Evolutionary conservation across 2,797 vertebrate genomes (phyloP), one percentile per base, ranked within the genome.

Genomic region (Falco concolor): DNA sequence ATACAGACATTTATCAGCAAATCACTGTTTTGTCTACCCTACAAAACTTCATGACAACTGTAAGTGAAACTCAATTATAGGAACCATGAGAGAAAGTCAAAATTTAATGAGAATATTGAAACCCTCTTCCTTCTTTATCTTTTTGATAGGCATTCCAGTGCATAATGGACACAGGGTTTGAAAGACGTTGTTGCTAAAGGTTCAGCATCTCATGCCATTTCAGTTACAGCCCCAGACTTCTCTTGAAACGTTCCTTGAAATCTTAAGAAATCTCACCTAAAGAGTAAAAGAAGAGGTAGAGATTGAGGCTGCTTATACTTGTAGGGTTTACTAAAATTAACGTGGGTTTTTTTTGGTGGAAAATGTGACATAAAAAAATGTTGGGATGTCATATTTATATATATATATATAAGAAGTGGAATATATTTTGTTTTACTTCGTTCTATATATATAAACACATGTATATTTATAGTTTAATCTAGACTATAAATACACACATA

Each of bases 11-110:
- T 94, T 93, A 73, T 42, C 40, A 69, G 70, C 44, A 90, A 88
- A 91, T 92, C 73, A 49, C 50, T 82, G 44, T 93, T 94, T 93
- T 93, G 85, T 89, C 89, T 86, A 63, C 49, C 9, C 77, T 87
- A 28, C 56, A 68, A 82, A 88, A 93, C 77, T 93, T 95, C 45
- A 45, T 36, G 72, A 84, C 54, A 72, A 78, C 25, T 90, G 10
- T 70, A 87, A 84, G 38, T 65, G 91, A 93, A 95, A 93, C 79
- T 87, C 59, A 90, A 5, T 89, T 84, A 59, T 42, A 42, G 22
- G 34, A 93, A 49, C 65, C 42, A 24, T 24, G 68, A 83, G 57
- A 75, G 47, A 78, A 95, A 85, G 54, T 88, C 72, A 77, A 67
- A 64, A 89, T 92, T 85, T 78, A 75, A 77, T 86, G 82, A 87